Evolutionary conservation across 1,140 invertebrate species (phyloP).

Genomic region (Zaprionus africanus): DNA sequence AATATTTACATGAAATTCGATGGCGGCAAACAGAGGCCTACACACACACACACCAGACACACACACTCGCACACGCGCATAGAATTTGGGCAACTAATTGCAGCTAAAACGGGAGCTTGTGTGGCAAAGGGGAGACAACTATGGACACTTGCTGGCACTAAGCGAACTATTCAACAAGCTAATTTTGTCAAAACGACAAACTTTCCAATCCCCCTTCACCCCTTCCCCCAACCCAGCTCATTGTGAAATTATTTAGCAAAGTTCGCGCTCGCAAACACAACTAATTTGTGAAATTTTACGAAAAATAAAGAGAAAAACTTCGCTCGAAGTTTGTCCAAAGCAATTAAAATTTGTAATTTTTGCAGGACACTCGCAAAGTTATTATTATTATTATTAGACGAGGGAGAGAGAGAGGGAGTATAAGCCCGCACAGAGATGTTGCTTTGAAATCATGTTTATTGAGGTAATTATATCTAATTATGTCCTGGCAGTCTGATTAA

Average conservation of each 20-base stretch:
- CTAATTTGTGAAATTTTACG: not conserved
- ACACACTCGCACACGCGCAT: too few relatives aligned
- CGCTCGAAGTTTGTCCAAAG: not conserved
- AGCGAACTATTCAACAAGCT: constrained; percentile 5
- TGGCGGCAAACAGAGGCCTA: constrained; percentile 15
- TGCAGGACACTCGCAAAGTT: not conserved
- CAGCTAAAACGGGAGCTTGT: not conserved
- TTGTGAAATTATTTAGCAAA: constrained; percentile 8
- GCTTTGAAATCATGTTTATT: not conserved
- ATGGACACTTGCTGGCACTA: not conserved
- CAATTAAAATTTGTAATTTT: not conserved
- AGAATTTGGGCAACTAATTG: not conserved
- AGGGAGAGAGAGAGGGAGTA: too few relatives aligned
- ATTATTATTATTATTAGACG: not conserved
- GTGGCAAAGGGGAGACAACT: not conserved
- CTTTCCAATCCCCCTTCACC: not conserved
- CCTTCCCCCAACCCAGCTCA: too few relatives aligned
- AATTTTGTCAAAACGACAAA: not conserved
- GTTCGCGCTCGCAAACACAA: constrained; percentile 1
- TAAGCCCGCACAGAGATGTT: not conserved
- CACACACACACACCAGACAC: not conserved
- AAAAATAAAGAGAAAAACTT: not conserved
- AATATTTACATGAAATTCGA: constrained; percentile 29
- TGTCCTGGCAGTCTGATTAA: not conserved
- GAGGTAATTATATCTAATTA: not conserved